Percentiles rank a stretch among this genome's conserved stretches.
Conservation (phyloP, 2,888 invertebrate species). For the Tanytarsus gracilentus region DNA sequence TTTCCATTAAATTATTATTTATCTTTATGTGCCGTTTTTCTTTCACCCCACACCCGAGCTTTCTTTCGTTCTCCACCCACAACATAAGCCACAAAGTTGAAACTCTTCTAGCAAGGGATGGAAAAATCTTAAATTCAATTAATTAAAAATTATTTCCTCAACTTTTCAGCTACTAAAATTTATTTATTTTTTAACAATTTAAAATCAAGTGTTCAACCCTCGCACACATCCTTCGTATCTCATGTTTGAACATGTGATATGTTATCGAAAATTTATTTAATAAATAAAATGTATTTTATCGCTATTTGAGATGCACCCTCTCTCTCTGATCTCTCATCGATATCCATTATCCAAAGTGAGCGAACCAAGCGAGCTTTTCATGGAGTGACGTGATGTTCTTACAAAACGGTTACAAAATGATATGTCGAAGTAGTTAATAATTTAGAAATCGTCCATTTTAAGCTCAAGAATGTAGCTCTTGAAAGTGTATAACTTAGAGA, state of each 20-base stretch:
- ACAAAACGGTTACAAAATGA: no score
- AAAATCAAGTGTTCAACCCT: background rate
- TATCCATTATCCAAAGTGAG: slow-evolving; percentile 23
- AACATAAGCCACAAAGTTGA: no score
- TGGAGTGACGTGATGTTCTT: no score
- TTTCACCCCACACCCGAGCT: background rate
- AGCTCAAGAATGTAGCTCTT: slow-evolving; percentile 12
- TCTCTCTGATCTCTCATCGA: background rate
- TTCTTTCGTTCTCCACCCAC: background rate
- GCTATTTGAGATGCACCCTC: slow-evolving; percentile 14
- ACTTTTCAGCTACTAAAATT: no score
- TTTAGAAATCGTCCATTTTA: slow-evolving; percentile 14
- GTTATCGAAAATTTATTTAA: slow-evolving; percentile 28
- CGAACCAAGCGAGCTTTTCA: no score
- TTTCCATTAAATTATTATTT: slow-evolving; percentile 29
- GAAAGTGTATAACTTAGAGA: slow-evolving; percentile 5
- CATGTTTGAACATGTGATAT: background rate
- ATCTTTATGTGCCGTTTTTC: slow-evolving; percentile 22
- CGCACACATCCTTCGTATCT: no score
- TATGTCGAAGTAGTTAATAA: no score
- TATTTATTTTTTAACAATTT: background rate
- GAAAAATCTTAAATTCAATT: no score
- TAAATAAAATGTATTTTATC: slow-evolving; percentile 28
- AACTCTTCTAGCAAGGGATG: no score
- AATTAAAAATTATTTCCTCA: no score